phyloP scores from a whole-genome alignment of 2,888 invertebrate species.

The Mimachlamys varia region DNA sequence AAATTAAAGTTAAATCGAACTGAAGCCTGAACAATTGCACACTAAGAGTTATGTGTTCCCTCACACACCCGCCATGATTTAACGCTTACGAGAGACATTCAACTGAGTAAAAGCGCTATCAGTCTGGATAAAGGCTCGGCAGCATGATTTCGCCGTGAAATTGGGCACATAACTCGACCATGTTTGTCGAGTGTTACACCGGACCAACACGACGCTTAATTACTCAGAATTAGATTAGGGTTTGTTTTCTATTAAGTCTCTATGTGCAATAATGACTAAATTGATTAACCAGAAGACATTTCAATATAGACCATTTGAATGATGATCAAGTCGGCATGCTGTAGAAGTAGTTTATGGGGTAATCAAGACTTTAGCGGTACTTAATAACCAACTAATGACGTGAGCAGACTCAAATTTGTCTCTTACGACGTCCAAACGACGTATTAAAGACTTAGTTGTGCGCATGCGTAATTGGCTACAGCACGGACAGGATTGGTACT shows the following conservation, averaged over 20 bases:
- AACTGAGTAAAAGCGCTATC: not conserved
- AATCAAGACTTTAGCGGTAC: not conserved
- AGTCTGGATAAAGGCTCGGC: not conserved
- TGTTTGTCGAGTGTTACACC: not conserved
- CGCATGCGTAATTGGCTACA: not conserved
- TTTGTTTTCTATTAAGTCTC: conserved; percentile 33
- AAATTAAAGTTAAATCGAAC: conserved; percentile 36
- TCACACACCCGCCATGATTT: not conserved
- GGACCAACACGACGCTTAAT: conserved; percentile 1
- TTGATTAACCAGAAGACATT: conserved; percentile 2
- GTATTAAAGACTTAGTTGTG: not conserved
- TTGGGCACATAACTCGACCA: conserved; percentile 12
- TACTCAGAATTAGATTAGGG: not conserved
- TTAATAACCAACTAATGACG: not conserved
- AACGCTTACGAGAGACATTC: not conserved
- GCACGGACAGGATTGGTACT: not conserved
- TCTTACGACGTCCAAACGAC: not conserved
- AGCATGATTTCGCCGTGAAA: not conserved
- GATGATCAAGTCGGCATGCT: not conserved
- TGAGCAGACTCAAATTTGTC: conserved; percentile 14
- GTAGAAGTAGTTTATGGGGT: not conserved
- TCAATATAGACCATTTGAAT: conserved; percentile 33
- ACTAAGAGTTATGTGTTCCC: not conserved
- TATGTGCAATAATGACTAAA: conserved; percentile 22
- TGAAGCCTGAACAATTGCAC: not conserved